Conservation (phyloP, 2,888 invertebrate species). For the Andrena bucephala region DNA sequence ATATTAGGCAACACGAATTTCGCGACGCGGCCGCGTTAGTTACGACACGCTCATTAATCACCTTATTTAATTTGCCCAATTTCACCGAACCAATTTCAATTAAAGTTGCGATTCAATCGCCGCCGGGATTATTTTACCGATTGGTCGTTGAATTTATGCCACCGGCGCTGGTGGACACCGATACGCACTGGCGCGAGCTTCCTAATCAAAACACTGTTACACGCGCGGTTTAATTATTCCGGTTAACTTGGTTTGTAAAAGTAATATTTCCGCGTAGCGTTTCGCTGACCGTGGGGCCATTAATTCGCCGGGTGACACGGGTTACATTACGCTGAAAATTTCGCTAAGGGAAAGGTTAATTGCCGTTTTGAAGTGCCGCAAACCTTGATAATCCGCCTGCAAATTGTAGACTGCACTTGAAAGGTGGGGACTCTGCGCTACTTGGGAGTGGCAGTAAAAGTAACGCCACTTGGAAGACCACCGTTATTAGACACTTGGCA, state of each 20-base stretch:
- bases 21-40: not conserved
- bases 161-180: slow-evolving; percentile 1
- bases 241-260: slow-evolving; percentile 54
- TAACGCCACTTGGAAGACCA: slow-evolving; percentile 33
- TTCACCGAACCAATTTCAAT: slow-evolving; percentile 48
- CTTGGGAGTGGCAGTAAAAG: slow-evolving; percentile 22
- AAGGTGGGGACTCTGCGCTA: not conserved
- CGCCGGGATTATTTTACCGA: slow-evolving; percentile 42
- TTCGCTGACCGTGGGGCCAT: slow-evolving; percentile 46
- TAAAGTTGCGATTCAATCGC: slow-evolving; percentile 51
- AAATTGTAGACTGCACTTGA: slow-evolving; percentile 42
- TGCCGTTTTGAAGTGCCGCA: slow-evolving; percentile 54
- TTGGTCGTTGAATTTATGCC: slow-evolving; percentile 37
- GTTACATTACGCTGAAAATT: slow-evolving; percentile 50
- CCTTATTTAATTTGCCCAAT: slow-evolving; percentile 49
- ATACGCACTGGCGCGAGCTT: slow-evolving; percentile 10
- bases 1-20: not conserved
- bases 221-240: slow-evolving; percentile 55
- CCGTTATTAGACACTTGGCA: slow-evolving; percentile 21
- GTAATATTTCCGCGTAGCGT: slow-evolving; percentile 56
- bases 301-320: slow-evolving; percentile 44
- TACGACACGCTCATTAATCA: slow-evolving; percentile 38
- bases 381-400: slow-evolving; percentile 44
- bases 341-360: slow-evolving; percentile 51
- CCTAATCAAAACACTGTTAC: slow-evolving; percentile 51